phyloP scores from a whole-genome alignment of 2,113 vertebrate genomes.

The Furnarius figulus region DNA sequence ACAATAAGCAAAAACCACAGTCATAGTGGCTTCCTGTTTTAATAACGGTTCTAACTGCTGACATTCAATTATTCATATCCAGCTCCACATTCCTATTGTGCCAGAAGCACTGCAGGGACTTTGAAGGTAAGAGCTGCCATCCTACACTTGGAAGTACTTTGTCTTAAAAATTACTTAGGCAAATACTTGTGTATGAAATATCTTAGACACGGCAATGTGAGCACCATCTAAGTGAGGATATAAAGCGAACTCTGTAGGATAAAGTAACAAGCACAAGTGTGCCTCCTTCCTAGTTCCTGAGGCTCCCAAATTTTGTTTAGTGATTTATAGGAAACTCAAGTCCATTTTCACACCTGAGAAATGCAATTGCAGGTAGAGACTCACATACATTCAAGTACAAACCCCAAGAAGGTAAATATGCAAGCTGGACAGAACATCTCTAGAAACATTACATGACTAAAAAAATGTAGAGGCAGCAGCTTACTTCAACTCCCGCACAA shows the following conservation, averaged over 20 bases:
- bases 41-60: neutral
- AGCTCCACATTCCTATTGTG: neutral
- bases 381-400: neutral
- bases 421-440: neutral
- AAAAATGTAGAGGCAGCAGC: neutral
- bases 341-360: neutral
- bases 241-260: neutral
- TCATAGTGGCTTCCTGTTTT: neutral
- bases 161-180: neutral
- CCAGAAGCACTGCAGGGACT: neutral
- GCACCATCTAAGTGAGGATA: neutral
- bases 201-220: fast-evolving
- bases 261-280: neutral
- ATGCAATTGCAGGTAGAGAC: neutral
- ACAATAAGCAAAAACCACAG: neutral
- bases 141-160: neutral
- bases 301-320: neutral
- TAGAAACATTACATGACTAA: neutral
- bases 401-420: neutral
- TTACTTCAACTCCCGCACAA: neutral
- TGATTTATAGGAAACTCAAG: neutral
- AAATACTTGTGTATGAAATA: neutral
- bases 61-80: neutral
- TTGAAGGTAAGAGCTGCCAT: neutral
- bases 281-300: neutral